Conservation (phyloP, 35 echinoderm and acorn worm genomes). For the Nesometra sesokonis region DNA sequence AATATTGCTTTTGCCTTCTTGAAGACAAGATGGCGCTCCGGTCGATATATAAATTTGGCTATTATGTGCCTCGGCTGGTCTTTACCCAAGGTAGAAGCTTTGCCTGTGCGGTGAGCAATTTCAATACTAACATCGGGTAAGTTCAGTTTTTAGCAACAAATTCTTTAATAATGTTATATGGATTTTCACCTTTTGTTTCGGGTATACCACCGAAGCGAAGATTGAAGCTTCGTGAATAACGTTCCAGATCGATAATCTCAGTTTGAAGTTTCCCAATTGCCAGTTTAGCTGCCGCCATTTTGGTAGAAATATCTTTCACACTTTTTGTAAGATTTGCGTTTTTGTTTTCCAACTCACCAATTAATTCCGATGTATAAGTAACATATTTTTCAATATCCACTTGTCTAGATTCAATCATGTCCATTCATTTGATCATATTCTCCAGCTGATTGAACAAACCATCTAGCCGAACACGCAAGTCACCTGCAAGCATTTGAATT, state of each 20-base stretch:
- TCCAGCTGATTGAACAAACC: too few relatives aligned
- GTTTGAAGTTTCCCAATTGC: background rate
- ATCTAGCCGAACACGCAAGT: too few relatives aligned
- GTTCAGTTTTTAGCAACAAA: background rate
- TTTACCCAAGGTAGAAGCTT: background rate
- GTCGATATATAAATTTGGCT: background rate
- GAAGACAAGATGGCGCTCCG: background rate
- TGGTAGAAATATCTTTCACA: background rate
- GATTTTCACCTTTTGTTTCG: conserved; percentile 15
- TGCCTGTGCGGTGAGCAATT: conserved; percentile 4
- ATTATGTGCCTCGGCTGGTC: conserved; percentile 9
- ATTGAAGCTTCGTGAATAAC: conserved; percentile 10
- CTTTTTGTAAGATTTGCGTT: background rate
- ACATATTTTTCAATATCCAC: background rate
- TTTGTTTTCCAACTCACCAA: background rate
- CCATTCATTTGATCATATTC: too few relatives aligned
- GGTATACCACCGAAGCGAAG: conserved; percentile 9
- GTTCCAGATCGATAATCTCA: background rate
- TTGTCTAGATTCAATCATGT: too few relatives aligned
- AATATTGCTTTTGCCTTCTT: background rate
- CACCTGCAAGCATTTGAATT: too few relatives aligned
- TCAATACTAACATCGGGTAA: background rate
- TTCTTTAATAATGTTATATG: background rate
- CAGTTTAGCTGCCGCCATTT: background rate
- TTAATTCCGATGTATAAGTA: background rate